Base-by-base conservation (phyloP, 2,113 vertebrate species). In the Lepus europaeus region DNA sequence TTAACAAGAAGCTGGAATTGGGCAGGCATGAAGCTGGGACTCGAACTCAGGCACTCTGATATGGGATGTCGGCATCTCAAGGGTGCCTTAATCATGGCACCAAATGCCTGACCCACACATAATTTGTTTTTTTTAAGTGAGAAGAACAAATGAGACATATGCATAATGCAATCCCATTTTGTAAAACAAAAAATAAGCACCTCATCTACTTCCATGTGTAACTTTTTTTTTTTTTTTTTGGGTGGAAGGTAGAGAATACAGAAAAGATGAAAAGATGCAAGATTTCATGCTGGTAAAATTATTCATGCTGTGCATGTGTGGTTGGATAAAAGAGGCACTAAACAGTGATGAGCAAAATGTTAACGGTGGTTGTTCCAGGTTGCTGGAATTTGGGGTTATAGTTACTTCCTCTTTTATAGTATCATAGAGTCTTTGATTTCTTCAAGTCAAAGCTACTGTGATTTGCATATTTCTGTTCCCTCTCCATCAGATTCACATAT, bases 401-500 rank as follows among this genome's bases (percentile, higher is more conserved):
- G 33, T 89, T 83, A 64, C n/a, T 51, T 89, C 39, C 29, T 79
- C 39, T 25, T 14, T 23, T 85, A 51, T 1, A n/a, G 69, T 78
- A 78, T 84, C 36, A 79, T 85, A 20, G 63, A 85, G 79, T 70
- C 27, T n/a, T 90, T 85, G 19, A 79, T 83, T 77, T 76, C 19
- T 59, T 59, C 5, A 59, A 59, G 14, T 14, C 22, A 56, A 61
- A 68, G 77, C 19, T 53, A 19, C 22, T 51, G 29, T 49, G 22
- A 23, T 76, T 22, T 76, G 45, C 31, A 78, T 78, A 17, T 78
- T 78, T 59, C 56, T 27, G 76, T 78, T 9, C 5, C 3, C 16
- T 4, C 9, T 14, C 17, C 49, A 16, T 14, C 49, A 53, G 17
- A 53, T 78, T 78, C 29, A 78, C 36, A 36, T 80, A 31, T 36